Evolutionary conservation across 2,888 invertebrate genomes (phyloP).

Genomic region (Cataglyphis livida): DNA sequence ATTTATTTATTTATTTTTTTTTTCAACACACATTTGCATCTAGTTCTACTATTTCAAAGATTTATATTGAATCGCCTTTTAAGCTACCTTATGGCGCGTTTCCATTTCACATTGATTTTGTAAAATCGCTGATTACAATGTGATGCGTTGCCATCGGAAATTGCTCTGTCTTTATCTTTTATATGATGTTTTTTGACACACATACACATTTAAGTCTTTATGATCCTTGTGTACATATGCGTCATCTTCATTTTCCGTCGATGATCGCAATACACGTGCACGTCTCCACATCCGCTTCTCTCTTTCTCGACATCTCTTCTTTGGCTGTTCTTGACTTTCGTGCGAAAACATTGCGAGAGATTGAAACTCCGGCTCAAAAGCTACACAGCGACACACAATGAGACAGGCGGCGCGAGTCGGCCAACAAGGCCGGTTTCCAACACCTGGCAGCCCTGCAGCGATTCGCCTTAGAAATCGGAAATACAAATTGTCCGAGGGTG

Average conservation of each 20-base stretch:
- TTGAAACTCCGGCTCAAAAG: constrained; percentile 66
- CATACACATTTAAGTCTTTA: neutral
- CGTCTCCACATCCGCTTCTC: constrained; percentile 15
- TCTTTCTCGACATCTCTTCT: constrained; percentile 29
- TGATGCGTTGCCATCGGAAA: neutral
- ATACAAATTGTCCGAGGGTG: constrained; percentile 79
- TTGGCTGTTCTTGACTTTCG: constrained; percentile 27
- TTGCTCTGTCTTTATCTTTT: neutral
- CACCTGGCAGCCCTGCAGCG: constrained; percentile 72
- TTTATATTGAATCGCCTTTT: neutral
- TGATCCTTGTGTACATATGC: neutral
- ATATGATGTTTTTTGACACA: neutral
- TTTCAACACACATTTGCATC: neutral
- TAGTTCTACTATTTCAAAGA: neutral
- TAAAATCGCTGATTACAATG: neutral
- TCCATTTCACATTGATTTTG: neutral
- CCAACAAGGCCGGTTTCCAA: constrained; percentile 64
- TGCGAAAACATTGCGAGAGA: constrained; percentile 37
- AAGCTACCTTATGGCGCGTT: neutral
- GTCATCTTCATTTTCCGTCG: constrained; percentile 25
- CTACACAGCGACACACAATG: constrained; percentile 76
- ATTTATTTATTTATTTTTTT: neutral
- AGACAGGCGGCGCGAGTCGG: constrained; percentile 59
- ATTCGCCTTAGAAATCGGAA: constrained; percentile 75
- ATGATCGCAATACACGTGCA: neutral